These are phyloP conservation scores for Zelleria hepariella DNA, from an alignment of 2,888 invertebrate species.

Conservation along the genomic window DNA sequence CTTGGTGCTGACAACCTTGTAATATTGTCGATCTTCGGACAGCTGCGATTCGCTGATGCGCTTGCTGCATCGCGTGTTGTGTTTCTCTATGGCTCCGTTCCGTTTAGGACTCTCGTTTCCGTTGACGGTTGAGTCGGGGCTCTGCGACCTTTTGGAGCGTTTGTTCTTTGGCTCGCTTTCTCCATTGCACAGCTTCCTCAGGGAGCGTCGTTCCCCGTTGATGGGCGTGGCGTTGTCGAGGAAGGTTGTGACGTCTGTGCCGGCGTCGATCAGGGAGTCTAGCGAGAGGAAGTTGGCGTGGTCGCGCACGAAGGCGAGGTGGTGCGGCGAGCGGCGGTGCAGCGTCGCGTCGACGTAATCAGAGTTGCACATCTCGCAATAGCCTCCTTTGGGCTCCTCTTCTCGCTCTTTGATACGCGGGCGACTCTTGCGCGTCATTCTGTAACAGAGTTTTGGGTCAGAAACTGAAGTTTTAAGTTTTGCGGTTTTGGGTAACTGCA, in stretches of 20 bases:
- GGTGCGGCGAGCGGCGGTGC: slow-evolving; percentile 81
- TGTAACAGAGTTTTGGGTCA: slow-evolving; percentile 26
- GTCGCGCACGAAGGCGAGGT: slow-evolving; percentile 80
- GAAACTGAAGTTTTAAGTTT: not conserved
- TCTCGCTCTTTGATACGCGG: slow-evolving; percentile 58
- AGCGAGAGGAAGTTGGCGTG: slow-evolving; percentile 81
- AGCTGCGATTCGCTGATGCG: slow-evolving; percentile 26
- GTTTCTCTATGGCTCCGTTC: slow-evolving; percentile 41
- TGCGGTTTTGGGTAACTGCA: too few species aligned
- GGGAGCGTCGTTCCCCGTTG: slow-evolving; percentile 49
- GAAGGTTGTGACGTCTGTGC: slow-evolving; percentile 79
- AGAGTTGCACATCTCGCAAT: slow-evolving; percentile 85
- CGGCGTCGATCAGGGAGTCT: slow-evolving; percentile 78
- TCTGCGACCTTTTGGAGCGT: slow-evolving; percentile 40
- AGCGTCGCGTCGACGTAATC: slow-evolving; percentile 79
- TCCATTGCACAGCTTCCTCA: slow-evolving; percentile 54
- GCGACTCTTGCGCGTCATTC: slow-evolving; percentile 71
- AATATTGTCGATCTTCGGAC: slow-evolving; percentile 68
- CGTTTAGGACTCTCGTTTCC: slow-evolving; percentile 39
- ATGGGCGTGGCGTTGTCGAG: slow-evolving; percentile 67
- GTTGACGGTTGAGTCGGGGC: slow-evolving; percentile 40
- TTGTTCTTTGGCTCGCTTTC: slow-evolving; percentile 32
- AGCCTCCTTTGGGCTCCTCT: slow-evolving; percentile 71
- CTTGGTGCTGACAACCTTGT: slow-evolving; percentile 79
- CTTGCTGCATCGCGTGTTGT: slow-evolving; percentile 48